Evolutionary conservation across 1,140 invertebrate genomes (phyloP), one percentile per base, ranked within the genome.

Genomic region (Hypsibius dujardini): DNA sequence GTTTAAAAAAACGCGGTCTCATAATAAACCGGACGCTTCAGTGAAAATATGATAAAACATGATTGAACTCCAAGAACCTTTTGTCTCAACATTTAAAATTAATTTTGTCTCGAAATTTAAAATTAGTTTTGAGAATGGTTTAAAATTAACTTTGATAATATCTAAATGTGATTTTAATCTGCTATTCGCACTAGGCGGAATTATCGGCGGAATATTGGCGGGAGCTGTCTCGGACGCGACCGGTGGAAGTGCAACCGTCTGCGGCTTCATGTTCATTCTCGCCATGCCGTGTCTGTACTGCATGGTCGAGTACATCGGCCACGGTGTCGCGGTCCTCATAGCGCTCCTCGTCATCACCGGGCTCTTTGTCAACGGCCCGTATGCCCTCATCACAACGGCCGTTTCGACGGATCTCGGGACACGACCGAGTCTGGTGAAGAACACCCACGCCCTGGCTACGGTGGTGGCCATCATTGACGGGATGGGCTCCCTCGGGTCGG

Each of bases 391-490:
- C 76, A 96, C 93, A 14, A 96, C 94, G 2, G 91, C 92, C 1
- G 92, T 97, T 60, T 92, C 91, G 69, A 90, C 93, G 7, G 92
- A 96, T 78, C 81, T 96, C 1, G 93, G 92, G 74, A 90, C 90
- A 1, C 92, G 95, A 82, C 84, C 86, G 72, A 88, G 86, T 73
- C 81, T 96, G 59, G 84, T 86, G 71, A 88, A 88, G 1, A 91
- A 92, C 81, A 82, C 90, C 0, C 90, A 88, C 79, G 93, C 93
- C 14, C 78, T 97, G 62, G 92, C 93, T 1, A 96, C 93, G 1
- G 93, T 97, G 0, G 92, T 93, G 12, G 90, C 93, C 3, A 95
- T 97, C 74, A 95, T 97, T 71, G 94, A 96, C 81, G 93, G 93
- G 47, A 96, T 92, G 2, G 92, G 92, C 1, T 93, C 90, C 70